Percentiles rank a stretch among this genome's conserved stretches.
These are phyloP conservation scores for Engystomops pustulosus DNA, from an alignment of 2,113 vertebrate species.

Conservation along the genomic window DNA sequence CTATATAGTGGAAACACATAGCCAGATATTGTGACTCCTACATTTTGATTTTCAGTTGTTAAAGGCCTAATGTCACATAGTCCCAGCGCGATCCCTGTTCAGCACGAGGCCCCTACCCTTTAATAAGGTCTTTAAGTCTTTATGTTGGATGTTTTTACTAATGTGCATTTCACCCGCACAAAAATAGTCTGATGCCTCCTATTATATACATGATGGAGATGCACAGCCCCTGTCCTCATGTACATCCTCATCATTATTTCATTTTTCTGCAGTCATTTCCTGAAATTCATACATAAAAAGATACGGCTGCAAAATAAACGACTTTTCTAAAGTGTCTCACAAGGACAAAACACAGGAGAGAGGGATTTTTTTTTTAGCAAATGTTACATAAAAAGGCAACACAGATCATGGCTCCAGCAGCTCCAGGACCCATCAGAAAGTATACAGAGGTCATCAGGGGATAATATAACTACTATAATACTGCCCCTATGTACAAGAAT, in stretches of 20 bases:
- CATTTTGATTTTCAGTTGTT: too few species aligned
- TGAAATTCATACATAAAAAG: conserved; percentile 37
- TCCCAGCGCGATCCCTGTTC: too few species aligned
- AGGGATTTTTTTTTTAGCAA: conserved; percentile 57
- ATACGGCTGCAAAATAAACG: conserved; percentile 64
- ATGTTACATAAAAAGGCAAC: conserved; percentile 65
- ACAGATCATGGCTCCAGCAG: neutral
- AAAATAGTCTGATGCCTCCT: neutral
- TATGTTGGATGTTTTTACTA: too few species aligned
- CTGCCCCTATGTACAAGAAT: neutral
- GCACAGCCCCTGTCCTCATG: neutral
- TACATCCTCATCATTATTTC: conserved; percentile 12
- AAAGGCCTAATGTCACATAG: too few species aligned
- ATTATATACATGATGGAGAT: neutral
- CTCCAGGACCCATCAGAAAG: too few species aligned
- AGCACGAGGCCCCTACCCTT: too few species aligned
- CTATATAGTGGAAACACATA: too few species aligned
- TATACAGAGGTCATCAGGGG: neutral
- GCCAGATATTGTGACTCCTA: too few species aligned
- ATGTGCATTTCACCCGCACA: too few species aligned
- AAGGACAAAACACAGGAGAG: conserved; percentile 8
- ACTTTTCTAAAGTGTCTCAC: conserved; percentile 60
- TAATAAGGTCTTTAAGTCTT: too few species aligned
- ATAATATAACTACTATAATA: conserved; percentile 14
- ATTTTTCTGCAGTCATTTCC: conserved; percentile 35